Percentiles rank a stretch among this genome's conserved stretches.
phyloP scores from a whole-genome alignment of 1,140 invertebrate genomes.

The Microplitis demolitor region DNA sequence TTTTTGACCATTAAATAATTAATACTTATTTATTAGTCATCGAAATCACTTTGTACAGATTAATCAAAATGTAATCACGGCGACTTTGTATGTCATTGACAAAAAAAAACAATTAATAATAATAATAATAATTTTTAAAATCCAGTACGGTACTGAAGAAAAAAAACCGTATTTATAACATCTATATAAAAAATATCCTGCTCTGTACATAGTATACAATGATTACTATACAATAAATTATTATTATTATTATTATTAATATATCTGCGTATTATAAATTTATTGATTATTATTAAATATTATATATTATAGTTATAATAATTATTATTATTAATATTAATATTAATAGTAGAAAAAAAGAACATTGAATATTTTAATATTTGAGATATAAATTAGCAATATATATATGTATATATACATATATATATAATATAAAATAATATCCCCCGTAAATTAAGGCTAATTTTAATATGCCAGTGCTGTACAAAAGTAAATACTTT shows the following conservation, averaged over 20 bases:
- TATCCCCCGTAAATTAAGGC: neutral
- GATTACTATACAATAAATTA: conserved; percentile 45
- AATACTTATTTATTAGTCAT: conserved; percentile 19
- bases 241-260: conserved; percentile 58
- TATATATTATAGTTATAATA: conserved; percentile 41
- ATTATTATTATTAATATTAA: conserved; percentile 34
- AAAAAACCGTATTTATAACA: neutral
- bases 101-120: neutral
- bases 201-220: conserved; percentile 51
- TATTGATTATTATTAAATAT: conserved; percentile 43
- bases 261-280: conserved; percentile 58
- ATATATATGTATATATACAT: neutral
- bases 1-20: neutral
- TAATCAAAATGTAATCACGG: conserved; percentile 43
- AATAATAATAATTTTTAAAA: neutral
- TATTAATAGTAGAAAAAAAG: conserved; percentile 40
- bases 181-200: neutral
- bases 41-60: conserved; percentile 49
- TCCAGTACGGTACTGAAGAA: neutral
- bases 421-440: too few species aligned
- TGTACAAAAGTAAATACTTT: conserved; percentile 56
- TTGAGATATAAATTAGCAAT: neutral
- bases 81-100: conserved; percentile 9
- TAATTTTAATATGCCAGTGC: conserved; percentile 52
- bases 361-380: conserved; percentile 52